These are phyloP conservation scores for Achatina immaculata DNA, from an alignment of 1,140 invertebrate species.

Conservation along the genomic window DNA sequence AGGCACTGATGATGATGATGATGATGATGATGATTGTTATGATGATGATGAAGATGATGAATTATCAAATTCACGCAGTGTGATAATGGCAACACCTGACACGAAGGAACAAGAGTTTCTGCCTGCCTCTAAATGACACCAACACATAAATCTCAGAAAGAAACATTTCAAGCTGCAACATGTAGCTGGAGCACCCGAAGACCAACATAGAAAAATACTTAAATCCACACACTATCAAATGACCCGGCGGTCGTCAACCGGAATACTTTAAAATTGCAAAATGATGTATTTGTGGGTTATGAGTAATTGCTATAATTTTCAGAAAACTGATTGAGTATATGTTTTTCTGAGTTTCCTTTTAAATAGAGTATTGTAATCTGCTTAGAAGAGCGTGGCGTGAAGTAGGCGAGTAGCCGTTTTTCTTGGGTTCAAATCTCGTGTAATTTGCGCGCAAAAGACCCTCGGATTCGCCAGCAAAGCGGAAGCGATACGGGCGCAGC, in stretches of 20 bases:
- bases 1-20: too few species aligned
- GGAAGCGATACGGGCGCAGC: slow-evolving; percentile 23
- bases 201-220: not conserved
- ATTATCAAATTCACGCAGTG: too few species aligned
- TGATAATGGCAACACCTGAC: too few species aligned
- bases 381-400: not conserved
- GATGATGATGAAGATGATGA: too few species aligned
- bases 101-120: too few species aligned
- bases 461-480: not conserved
- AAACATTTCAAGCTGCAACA: too few species aligned
- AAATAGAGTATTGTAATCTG: not conserved
- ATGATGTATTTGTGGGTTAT: not conserved
- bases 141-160: too few species aligned
- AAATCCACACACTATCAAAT: not conserved
- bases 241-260: not conserved
- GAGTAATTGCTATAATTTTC: not conserved
- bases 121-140: too few species aligned
- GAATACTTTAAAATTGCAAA: not conserved
- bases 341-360: too few species aligned
- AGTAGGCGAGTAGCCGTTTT: not conserved
- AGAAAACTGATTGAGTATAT: not conserved
- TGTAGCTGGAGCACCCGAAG: too few species aligned
- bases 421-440: slow-evolving; percentile 24
- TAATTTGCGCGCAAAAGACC: slow-evolving; percentile 30
- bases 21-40: too few species aligned